phyloP scores from a whole-genome alignment of 2,888 invertebrate genomes.

The Linnaemya vulpina region DNA sequence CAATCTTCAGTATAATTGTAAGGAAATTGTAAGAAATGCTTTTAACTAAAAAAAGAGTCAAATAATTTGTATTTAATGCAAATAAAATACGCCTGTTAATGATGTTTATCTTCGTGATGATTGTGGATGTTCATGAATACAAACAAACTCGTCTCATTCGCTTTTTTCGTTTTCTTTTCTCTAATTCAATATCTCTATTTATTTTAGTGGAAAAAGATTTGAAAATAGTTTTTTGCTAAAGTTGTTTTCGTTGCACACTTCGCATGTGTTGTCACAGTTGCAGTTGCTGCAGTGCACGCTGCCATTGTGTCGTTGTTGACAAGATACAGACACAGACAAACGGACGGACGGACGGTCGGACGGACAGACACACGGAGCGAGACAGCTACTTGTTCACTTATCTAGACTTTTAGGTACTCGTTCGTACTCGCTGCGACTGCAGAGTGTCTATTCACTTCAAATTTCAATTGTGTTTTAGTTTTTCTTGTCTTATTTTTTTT shows the following conservation, averaged over 20 bases:
- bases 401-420: not conserved
- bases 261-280: slow-evolving; percentile 22
- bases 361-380: not conserved
- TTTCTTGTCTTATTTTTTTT: slow-evolving; percentile 17
- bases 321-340: slow-evolving; percentile 16
- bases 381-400: slow-evolving; percentile 8
- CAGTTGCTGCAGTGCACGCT: slow-evolving; percentile 25
- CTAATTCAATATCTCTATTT: slow-evolving; percentile 23
- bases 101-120: slow-evolving; percentile 5
- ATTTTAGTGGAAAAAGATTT: slow-evolving; percentile 38
- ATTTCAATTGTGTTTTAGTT: slow-evolving; percentile 36
- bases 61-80: slow-evolving; percentile 38
- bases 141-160: slow-evolving; percentile 6
- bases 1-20: not conserved
- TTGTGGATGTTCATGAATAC: slow-evolving; percentile 30
- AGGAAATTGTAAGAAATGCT: not conserved
- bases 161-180: not conserved
- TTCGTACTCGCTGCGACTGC: not conserved
- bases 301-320: slow-evolving; percentile 38
- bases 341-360: not conserved
- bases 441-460: slow-evolving; percentile 34
- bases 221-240: slow-evolving; percentile 25
- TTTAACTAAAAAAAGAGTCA: slow-evolving; percentile 24
- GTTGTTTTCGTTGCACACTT: slow-evolving; percentile 37
- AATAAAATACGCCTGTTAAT: slow-evolving; percentile 15